Base-by-base conservation (phyloP, 2,888 invertebrate genomes). In the Ophion obscuratus region DNA sequence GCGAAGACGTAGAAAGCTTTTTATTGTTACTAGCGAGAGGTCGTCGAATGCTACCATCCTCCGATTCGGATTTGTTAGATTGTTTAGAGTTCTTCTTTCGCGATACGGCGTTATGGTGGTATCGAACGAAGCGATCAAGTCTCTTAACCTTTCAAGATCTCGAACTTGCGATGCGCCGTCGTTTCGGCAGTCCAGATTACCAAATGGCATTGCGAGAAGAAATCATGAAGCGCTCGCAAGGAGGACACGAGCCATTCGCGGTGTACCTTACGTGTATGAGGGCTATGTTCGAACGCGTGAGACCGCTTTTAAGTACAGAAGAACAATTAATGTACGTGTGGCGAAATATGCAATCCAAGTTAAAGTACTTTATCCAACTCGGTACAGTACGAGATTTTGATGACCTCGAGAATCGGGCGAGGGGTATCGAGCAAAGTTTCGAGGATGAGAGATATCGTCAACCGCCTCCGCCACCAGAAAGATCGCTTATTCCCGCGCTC, bases 121-220 rank as follows among this genome's bases (percentile, higher is more conserved):
- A 70, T 24, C 47, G 70, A 3, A 68, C 68, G 20, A 40, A 44
- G n/a, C 40, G 68, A 17, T 10, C 31, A 4, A 44, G 68, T 68
- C 24, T 68, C 9, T 11, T 3, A 3, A 44, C 44, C 7, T 68
- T 68, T 68, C 40, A 17, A 9, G 68, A 68, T 44, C 68, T 68
- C 68, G 44, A 40, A 20, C 5, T 44, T 7, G 70, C 70, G 53
- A 36, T 75, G 2, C 64, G 81, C 1, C 31, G 53, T 2, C 67
- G 36, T 2, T 81, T 75, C 74, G 64, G 36, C 0, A 59, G 70
- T 14, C 71, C 80, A 0, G 73, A 80, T 44, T 80, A 80, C 20
- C 80, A 80, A 31, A 71, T 67, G 36, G 74, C 81, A 0, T 47
- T 81, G 1, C 81, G 70, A 0, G 68, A 78, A 10, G 73, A 83